A percentile compares a stretch with the other conserved stretches of the same genome.
Evolutionary conservation across 2,888 invertebrate genomes (phyloP).

Genomic region (Neoitamus cyanurus): DNA sequence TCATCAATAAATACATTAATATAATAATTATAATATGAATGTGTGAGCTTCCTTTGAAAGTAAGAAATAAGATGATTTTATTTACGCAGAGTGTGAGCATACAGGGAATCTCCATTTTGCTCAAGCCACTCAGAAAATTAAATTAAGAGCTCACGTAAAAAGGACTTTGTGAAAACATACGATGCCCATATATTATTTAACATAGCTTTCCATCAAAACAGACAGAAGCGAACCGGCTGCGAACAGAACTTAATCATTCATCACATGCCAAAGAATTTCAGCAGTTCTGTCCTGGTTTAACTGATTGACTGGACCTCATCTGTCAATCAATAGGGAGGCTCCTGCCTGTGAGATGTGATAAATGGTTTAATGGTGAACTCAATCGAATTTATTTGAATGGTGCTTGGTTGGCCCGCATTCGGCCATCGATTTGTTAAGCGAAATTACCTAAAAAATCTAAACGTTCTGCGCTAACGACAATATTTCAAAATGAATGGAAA

Average conservation of each 20-base stretch:
- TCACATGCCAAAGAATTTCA: conserved; percentile 28
- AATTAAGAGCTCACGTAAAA: not conserved
- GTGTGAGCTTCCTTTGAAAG: no score
- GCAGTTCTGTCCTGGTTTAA: conserved; percentile 24
- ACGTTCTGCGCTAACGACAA: not conserved
- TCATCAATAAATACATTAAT: no score
- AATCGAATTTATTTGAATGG: conserved; percentile 28
- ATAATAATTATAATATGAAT: no score
- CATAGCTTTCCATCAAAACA: not conserved
- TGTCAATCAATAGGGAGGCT: conserved; percentile 6
- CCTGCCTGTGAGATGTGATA: conserved; percentile 13
- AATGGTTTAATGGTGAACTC: conserved; percentile 29
- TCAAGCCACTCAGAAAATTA: not conserved
- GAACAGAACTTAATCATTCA: conserved; percentile 25
- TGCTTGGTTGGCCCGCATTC: not conserved
- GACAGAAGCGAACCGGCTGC: not conserved
- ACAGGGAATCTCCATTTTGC: not conserved
- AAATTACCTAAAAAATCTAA: conserved; percentile 9
- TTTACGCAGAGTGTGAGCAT: not conserved
- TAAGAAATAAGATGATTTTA: not conserved
- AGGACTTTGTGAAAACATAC: not conserved
- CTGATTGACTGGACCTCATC: conserved; percentile 34
- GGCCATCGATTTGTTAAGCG: conserved; percentile 18
- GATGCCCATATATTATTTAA: not conserved
- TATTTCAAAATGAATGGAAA: not conserved